Evolutionary conservation across 2,797 vertebrate genomes (phyloP).

Genomic region (Sparus aurata): DNA sequence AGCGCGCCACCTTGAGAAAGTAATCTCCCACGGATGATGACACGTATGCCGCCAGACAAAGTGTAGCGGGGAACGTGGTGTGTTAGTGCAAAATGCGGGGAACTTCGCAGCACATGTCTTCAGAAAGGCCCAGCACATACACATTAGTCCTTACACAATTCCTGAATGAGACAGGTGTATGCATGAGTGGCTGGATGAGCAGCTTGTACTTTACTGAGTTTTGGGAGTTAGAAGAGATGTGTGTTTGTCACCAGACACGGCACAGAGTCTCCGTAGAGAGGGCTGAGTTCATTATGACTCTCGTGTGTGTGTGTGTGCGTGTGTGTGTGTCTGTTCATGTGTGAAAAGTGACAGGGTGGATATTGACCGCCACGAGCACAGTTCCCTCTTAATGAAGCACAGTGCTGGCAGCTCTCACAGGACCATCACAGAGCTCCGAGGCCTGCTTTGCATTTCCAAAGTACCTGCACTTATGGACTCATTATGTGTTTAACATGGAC

Average conservation of each 20-base stretch:
- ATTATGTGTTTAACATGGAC: conserved; percentile 1
- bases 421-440: conserved; percentile 24
- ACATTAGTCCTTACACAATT: conserved; percentile 1
- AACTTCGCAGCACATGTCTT: not conserved
- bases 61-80: not conserved
- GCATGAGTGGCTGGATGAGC: conserved; percentile 39
- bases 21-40: not conserved
- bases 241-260: conserved; percentile 25
- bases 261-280: conserved; percentile 22
- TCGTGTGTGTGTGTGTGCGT: conserved; percentile 1
- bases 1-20: not conserved
- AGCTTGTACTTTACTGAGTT: conserved; percentile 27
- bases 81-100: conserved; percentile 1
- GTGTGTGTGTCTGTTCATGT: conserved; percentile 6
- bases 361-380: conserved; percentile 22
- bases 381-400: conserved; percentile 53
- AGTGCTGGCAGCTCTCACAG: conserved; percentile 14
- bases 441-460: conserved; percentile 45
- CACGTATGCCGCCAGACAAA: not conserved
- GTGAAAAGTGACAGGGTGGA: conserved; percentile 36
- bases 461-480: conserved; percentile 11
- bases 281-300: conserved; percentile 56
- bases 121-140: conserved; percentile 17
- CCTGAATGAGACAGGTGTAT: conserved; percentile 47
- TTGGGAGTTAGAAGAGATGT: conserved; percentile 10